Conservation (phyloP, 2,113 vertebrate genomes). For the Melanerpes aurifrons region DNA sequence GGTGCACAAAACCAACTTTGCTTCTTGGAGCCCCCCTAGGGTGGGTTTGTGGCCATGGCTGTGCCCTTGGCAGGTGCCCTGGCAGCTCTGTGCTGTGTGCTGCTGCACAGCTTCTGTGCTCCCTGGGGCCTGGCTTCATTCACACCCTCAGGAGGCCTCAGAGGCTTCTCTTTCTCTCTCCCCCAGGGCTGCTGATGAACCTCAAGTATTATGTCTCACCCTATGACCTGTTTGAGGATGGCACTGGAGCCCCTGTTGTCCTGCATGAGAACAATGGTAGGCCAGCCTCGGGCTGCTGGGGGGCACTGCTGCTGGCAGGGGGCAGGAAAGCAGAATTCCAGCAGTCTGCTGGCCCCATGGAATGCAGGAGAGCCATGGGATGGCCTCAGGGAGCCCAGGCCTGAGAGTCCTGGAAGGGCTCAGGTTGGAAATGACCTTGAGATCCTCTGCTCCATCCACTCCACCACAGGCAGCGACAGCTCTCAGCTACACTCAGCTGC, state of each 20-base stretch:
- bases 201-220: constrained; percentile 97
- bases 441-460: too few relatives aligned
- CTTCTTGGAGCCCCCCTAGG: not conserved
- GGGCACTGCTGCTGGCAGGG: not conserved
- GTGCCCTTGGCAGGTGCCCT: not conserved
- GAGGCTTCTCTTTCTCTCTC: not conserved
- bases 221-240: constrained; percentile 93
- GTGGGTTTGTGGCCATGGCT: too few relatives aligned
- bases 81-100: not conserved
- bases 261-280: constrained; percentile 86
- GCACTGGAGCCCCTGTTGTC: constrained; percentile 82
- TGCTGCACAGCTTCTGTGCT: not conserved
- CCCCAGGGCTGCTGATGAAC: constrained; percentile 89
- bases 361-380: not conserved
- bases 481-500: too few relatives aligned
- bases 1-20: not conserved
- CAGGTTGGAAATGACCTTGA: too few relatives aligned
- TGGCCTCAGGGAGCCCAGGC: rapidly evolving
- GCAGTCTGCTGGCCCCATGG: not conserved
- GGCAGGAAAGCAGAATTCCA: not conserved
- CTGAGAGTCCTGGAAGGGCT: not conserved
- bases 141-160: not conserved
- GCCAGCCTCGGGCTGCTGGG: not conserved
- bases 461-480: too few relatives aligned
- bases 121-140: rapidly evolving